A percentile compares a stretch with the other conserved stretches of the same genome.
Evolutionary conservation across 1,140 invertebrate species (phyloP).

Genomic region (Nasonia vitripennis): DNA sequence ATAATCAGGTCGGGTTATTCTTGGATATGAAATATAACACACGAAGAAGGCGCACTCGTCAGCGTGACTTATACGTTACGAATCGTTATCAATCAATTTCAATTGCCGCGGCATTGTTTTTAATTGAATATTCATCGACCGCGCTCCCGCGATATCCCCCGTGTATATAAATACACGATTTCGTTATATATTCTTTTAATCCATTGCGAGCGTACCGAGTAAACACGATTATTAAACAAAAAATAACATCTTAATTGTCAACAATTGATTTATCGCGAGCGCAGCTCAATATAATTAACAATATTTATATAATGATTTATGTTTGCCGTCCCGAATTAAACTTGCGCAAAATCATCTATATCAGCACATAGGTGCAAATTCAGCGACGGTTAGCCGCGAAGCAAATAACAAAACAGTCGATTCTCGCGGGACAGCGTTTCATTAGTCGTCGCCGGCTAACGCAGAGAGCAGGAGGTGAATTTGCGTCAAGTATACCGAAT

Average conservation of each 20-base stretch:
- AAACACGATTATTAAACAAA: background rate
- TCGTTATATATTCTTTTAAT: background rate
- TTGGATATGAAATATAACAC: background rate
- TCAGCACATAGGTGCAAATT: no score
- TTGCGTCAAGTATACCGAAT: background rate
- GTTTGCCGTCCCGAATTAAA: background rate
- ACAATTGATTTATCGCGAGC: background rate
- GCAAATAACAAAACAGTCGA: no score
- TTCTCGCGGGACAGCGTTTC: no score
- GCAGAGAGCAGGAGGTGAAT: background rate
- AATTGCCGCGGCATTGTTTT: background rate
- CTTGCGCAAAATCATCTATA: background rate
- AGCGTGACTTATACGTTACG: background rate
- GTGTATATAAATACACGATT: background rate
- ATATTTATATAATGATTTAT: background rate
- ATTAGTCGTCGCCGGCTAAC: no score
- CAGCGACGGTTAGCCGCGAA: no score
- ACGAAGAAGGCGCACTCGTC: no score
- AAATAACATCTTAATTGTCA: background rate
- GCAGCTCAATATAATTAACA: background rate
- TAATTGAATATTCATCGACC: background rate
- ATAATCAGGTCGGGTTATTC: no score
- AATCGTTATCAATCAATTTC: constrained; percentile 5
- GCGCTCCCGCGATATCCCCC: background rate
- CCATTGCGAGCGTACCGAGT: no score